Conservation (phyloP, 2,797 vertebrate genomes). For the Thripadectes ignobilis region DNA sequence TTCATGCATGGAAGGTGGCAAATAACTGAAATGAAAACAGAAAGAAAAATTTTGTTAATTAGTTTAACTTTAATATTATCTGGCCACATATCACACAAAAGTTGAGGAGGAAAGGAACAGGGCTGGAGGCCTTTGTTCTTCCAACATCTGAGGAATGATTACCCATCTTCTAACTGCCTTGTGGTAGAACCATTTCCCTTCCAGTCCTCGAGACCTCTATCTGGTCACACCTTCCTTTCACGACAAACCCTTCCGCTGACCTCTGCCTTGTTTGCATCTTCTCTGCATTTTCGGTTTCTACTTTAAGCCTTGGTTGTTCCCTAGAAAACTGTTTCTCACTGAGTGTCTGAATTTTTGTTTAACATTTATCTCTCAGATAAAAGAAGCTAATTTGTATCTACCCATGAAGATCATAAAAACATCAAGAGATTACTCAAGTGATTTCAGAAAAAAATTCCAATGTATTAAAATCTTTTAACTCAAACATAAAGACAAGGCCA, state of each 20-base stretch:
- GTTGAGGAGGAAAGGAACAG: background rate
- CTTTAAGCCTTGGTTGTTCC: background rate
- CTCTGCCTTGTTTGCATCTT: background rate
- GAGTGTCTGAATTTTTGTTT: background rate
- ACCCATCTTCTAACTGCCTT: background rate
- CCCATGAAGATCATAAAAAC: conserved; percentile 7
- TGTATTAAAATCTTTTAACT: background rate
- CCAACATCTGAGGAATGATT: background rate
- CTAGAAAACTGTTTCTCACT: background rate
- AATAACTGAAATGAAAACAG: conserved; percentile 83
- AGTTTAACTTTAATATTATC: background rate
- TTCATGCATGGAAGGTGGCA: conserved; percentile 98
- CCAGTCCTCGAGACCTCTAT: background rate
- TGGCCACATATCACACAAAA: background rate
- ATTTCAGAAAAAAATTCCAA: background rate
- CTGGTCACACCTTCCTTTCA: fast-evolving
- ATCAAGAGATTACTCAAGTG: background rate
- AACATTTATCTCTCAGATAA: background rate
- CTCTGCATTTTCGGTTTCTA: background rate
- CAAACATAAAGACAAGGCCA: background rate
- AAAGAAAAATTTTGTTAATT: conserved; percentile 23
- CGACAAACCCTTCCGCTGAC: background rate
- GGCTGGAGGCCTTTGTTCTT: background rate
- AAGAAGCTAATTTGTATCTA: background rate
- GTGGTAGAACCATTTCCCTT: background rate